A percentile compares a stretch with the other conserved stretches of the same genome.
Conservation (phyloP, 2,888 invertebrate species). For the Tachina grossa region DNA sequence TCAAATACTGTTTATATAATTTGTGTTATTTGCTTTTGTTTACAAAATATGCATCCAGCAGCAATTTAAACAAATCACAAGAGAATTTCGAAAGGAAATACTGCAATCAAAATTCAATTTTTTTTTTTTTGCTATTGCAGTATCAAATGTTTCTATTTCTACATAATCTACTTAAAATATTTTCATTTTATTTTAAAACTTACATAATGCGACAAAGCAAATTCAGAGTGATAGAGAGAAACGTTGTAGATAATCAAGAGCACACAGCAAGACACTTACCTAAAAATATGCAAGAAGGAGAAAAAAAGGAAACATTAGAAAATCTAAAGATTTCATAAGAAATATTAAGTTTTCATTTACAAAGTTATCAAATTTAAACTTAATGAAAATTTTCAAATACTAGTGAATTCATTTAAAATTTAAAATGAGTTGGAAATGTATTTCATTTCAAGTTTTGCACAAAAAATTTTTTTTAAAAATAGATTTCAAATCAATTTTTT, state of each 20-base stretch:
- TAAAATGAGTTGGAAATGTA: too few relatives aligned
- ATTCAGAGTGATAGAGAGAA: neutral
- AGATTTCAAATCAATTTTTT: too few relatives aligned
- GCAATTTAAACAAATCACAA: constrained; percentile 36
- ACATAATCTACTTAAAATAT: constrained; percentile 35
- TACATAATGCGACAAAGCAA: constrained; percentile 20
- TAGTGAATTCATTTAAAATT: too few relatives aligned
- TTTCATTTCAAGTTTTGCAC: too few relatives aligned
- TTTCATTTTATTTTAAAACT: constrained; percentile 27
- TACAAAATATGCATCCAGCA: neutral
- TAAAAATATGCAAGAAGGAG: constrained; percentile 41
- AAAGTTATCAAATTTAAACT: neutral
- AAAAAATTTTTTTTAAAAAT: too few relatives aligned
- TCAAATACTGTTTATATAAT: neutral
- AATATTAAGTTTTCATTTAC: neutral
- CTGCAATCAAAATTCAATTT: constrained; percentile 8
- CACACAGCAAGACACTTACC: constrained; percentile 41
- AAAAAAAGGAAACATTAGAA: constrained; percentile 14
- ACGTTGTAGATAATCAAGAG: constrained; percentile 6
- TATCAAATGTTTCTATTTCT: constrained; percentile 9
- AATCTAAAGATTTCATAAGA: neutral
- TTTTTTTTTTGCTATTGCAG: neutral
- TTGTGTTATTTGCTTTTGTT: neutral
- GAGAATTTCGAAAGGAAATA: constrained; percentile 16
- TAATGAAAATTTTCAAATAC: too few relatives aligned